phyloP scores from a whole-genome alignment of 2,113 vertebrate species.

The Forbesichthys papilliferus region DNA sequence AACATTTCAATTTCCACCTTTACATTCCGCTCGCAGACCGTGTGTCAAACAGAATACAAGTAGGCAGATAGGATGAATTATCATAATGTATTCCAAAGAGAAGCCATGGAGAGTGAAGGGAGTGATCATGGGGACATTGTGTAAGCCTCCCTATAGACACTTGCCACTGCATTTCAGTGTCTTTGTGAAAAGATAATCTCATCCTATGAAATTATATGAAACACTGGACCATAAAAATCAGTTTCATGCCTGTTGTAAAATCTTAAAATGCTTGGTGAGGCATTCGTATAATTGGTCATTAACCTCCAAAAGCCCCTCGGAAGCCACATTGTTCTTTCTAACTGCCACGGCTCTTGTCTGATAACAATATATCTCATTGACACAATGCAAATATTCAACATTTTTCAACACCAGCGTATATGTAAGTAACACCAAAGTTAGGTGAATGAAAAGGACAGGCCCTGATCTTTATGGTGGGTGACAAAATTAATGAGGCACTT shows the following conservation, averaged over 20 bases:
- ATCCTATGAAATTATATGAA: conserved; percentile 71
- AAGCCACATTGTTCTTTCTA: conserved; percentile 69
- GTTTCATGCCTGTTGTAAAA: conserved; percentile 74
- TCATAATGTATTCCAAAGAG: conserved; percentile 63
- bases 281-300: conserved; percentile 77
- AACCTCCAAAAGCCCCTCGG: conserved; percentile 67
- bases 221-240: conserved; percentile 73
- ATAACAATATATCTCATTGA: conserved; percentile 63
- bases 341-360: conserved; percentile 62
- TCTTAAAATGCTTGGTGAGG: conserved; percentile 72
- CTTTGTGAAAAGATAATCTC: conserved; percentile 70
- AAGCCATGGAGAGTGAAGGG: conserved; percentile 41
- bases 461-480: conserved; percentile 3
- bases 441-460: conserved; percentile 6
- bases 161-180: conserved; percentile 53
- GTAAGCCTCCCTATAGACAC: conserved; percentile 45
- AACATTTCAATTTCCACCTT: conserved; percentile 25
- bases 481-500: conserved; percentile 29
- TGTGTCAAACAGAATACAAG: conserved; percentile 33
- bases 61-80: conserved; percentile 55
- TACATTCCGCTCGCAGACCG: conserved; percentile 31
- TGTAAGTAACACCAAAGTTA: background rate
- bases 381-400: conserved; percentile 45
- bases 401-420: conserved; percentile 31
- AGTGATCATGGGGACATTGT: conserved; percentile 51